Base-by-base conservation (phyloP, 2,113 vertebrate genomes). In the Pelmatolapia mariae region DNA sequence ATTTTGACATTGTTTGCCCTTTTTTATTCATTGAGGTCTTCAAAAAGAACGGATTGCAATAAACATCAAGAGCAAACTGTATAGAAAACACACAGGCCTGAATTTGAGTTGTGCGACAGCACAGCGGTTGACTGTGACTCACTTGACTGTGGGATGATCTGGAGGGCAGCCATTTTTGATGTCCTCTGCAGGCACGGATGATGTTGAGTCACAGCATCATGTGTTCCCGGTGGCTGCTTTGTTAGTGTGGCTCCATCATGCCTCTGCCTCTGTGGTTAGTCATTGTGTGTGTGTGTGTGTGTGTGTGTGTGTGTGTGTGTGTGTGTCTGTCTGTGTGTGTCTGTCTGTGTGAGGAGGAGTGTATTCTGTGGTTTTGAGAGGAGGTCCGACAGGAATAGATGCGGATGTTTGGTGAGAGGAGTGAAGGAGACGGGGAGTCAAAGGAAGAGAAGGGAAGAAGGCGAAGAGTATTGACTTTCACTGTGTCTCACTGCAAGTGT, bases 401-500 rank as follows among this genome's bases (percentile, higher is more conserved):
- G 88, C 47, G 57, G 79, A 86, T 82, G 73, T 89, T 89, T 12
- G 10, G 86, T 56, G 81, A 57, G 81, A 54, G 71, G 79, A 85
- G 66, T 80, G 84, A 22, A 87, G 87, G 73, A 84, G 81, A 66
- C 29, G 59, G 79, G 81, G 81, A 89, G 89, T 92, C 66, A 87
- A 88, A 89, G 84, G 78, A 81, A 36, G 84, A 89, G 87, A 78
- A 52, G 79, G 91, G 88, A 88, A 87, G 86, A 82, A 91, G 89
- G 90, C 24, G 7, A 86, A 87, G 86, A 87, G 95, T 98, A 97
- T 98, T 98, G 97, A 97, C 97, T 97, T 98, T 97, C 97, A 96
- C 97, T 97, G 93, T 93, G 96, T 98, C 96, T 96, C 97, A 97
- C 96, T 97, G 96, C 93, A 95, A 96, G 98, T 97, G 97, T 97